Evolutionary conservation across 1,140 invertebrate genomes (phyloP).

Genomic region (Thaumetopoea pityocampa): DNA sequence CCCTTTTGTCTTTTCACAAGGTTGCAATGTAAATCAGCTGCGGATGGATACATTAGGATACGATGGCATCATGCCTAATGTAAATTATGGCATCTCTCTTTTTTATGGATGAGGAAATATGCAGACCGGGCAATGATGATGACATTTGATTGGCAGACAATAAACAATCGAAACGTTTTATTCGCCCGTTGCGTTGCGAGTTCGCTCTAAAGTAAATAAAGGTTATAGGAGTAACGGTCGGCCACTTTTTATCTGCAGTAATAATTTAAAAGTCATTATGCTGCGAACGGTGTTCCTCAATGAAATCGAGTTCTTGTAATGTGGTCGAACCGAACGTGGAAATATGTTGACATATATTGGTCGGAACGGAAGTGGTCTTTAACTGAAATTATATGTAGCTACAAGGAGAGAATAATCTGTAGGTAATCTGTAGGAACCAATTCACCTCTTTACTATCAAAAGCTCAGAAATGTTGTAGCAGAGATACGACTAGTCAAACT

Average conservation of each 20-base stretch:
- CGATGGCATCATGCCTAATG: too few relatives aligned
- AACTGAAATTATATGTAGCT: conserved; percentile 66
- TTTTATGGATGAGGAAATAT: too few relatives aligned
- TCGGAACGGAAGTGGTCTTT: conserved; percentile 69
- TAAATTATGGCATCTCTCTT: too few relatives aligned
- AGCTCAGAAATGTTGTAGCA: too few relatives aligned
- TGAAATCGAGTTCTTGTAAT: conserved; percentile 73
- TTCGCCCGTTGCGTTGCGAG: conserved; percentile 32
- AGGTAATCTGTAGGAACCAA: too few relatives aligned
- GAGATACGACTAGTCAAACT: too few relatives aligned
- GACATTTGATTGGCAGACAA: conserved; percentile 7
- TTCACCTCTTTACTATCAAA: conserved; percentile 57
- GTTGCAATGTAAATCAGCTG: too few relatives aligned
- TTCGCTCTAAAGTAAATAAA: conserved; percentile 59
- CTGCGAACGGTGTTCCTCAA: conserved; percentile 62
- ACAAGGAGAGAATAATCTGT: conserved; percentile 62
- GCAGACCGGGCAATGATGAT: too few relatives aligned
- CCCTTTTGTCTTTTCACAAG: too few relatives aligned
- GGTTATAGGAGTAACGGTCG: conserved; percentile 50
- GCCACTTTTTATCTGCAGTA: conserved; percentile 67
- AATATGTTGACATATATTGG: conserved; percentile 74
- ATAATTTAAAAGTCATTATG: conserved; percentile 74
- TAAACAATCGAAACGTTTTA: conserved; percentile 4
- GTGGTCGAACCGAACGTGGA: conserved; percentile 63
- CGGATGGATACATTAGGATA: too few relatives aligned